A percentile compares a stretch with the other conserved stretches of the same genome.
These are phyloP conservation scores for Cherax quadricarinatus DNA, from an alignment of 1,140 invertebrate genomes.

Conservation along the genomic window DNA sequence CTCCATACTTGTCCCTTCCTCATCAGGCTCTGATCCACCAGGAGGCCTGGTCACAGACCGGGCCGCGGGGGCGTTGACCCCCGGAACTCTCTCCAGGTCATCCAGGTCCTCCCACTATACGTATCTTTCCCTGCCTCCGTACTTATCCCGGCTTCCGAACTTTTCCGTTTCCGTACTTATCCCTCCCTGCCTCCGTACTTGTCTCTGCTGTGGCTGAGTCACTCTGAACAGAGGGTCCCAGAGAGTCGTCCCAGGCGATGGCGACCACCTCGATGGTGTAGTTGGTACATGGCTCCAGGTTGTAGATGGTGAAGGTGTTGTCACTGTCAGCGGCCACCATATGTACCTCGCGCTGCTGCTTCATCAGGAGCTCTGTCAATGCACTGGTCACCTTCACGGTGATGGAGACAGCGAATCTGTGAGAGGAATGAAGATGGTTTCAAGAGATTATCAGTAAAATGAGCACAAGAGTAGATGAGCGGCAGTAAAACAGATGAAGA, in stretches of 20 bases:
- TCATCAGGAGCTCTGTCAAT: not conserved
- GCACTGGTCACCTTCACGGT: not conserved
- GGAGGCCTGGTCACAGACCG: no score
- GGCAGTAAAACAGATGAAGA: no score
- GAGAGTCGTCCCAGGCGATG: not conserved
- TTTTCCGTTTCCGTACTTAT: not conserved
- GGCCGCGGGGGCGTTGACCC: no score
- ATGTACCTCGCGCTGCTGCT: not conserved
- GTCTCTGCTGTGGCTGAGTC: slow-evolving; percentile 20
- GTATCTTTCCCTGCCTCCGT: no score
- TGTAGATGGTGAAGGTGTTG: slow-evolving; percentile 1
- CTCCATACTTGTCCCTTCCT: no score
- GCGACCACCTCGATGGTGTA: slow-evolving; percentile 37
- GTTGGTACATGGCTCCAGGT: slow-evolving; percentile 45
- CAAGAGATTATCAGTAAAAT: no score
- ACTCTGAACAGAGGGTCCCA: slow-evolving; percentile 17
- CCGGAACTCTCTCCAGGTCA: no score
- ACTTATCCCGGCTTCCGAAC: no score
- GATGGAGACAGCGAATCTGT: not conserved
- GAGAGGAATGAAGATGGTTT: not conserved
- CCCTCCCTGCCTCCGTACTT: not conserved
- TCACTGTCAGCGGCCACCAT: not conserved
- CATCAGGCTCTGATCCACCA: no score
- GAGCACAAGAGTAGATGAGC: no score
- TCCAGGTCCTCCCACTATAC: no score